Evolutionary conservation across 2,888 invertebrate genomes (phyloP), one percentile per base, ranked within the genome.

Genomic region (Mongoloraphidia duomilia): DNA sequence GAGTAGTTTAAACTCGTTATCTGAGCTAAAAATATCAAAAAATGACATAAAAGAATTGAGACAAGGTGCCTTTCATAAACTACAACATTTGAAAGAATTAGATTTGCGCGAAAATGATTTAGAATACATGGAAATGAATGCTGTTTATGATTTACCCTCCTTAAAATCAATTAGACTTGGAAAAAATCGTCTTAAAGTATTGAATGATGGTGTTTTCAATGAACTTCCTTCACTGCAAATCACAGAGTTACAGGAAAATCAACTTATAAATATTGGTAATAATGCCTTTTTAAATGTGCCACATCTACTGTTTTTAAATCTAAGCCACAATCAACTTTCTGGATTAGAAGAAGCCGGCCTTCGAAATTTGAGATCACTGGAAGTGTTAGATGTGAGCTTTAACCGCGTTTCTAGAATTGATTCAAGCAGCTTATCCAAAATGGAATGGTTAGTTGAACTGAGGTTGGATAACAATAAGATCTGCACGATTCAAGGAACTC

Each of bases 361-460:
- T 48, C 73, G 77, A 39, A 80, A 79, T 55, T 68, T 91, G 51
- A 74, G 78, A 41, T 87, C 88, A 12, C 68, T 93, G 47, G 91
- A 92, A 69, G 84, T 91, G 8, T 65, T 93, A 44, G 92, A 93
- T 64, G 65, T 92, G 50, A 90, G 89, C 61, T 79, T 81, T 56
- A 93, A 93, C 63, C 78, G 75, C 52, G 69, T 92, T 26, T 73
- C 76, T 17, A 76, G 76, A 57, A 74, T 92, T 37, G 48, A 48
- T n/a, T 69, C 69, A 50, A 75, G 80, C n/a, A 79, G 77, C 54
- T 74, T 86, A 56, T 77, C 82, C 52, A 75, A 79, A 47, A 80
- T 92, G 75, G 87, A 87, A 62, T 89, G 90, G 83, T 69, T 92
- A 47, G 86, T 91, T 1, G 90, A 91, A 63, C 65, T 92, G 6